Conservation (phyloP, 2,797 vertebrate species). For the Oryzias sinensis region DNA sequence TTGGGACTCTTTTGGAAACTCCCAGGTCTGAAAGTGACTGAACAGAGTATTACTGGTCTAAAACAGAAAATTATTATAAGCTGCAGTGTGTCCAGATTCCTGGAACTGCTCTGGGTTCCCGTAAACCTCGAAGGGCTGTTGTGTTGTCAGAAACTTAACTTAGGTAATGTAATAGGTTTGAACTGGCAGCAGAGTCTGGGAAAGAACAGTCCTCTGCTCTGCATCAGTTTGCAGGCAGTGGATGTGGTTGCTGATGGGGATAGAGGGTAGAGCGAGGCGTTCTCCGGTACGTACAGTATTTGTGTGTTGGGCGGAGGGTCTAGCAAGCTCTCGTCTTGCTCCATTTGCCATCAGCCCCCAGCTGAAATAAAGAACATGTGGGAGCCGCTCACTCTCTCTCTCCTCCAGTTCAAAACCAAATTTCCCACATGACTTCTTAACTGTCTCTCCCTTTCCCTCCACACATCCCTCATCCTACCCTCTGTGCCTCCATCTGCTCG, state of each 20-base stretch:
- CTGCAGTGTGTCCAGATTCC: constrained; percentile 23
- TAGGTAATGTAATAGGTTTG: constrained; percentile 54
- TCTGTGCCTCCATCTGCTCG: constrained; percentile 67
- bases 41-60: constrained; percentile 41
- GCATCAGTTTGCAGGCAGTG: constrained; percentile 49
- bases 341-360: constrained; percentile 76
- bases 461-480: constrained; percentile 44
- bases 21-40: constrained; percentile 18
- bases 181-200: constrained; percentile 53
- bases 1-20: constrained; percentile 28
- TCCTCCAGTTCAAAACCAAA: constrained; percentile 49
- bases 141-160: constrained; percentile 54
- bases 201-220: constrained; percentile 54
- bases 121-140: constrained; percentile 46
- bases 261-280: constrained; percentile 32
- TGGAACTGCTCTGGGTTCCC: constrained; percentile 34
- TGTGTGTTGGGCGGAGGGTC: constrained; percentile 35
- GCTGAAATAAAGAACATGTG: constrained; percentile 77
- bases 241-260: constrained; percentile 55
- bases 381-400: constrained; percentile 54
- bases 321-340: constrained; percentile 67
- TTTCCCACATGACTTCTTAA: constrained; percentile 50
- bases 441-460: constrained; percentile 46
- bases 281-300: constrained; percentile 22
- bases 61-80: constrained; percentile 35